Evolutionary conservation across 2,888 invertebrate species (phyloP), one percentile per base, ranked within the genome.

Genomic region (Callimorpha dominula): DNA sequence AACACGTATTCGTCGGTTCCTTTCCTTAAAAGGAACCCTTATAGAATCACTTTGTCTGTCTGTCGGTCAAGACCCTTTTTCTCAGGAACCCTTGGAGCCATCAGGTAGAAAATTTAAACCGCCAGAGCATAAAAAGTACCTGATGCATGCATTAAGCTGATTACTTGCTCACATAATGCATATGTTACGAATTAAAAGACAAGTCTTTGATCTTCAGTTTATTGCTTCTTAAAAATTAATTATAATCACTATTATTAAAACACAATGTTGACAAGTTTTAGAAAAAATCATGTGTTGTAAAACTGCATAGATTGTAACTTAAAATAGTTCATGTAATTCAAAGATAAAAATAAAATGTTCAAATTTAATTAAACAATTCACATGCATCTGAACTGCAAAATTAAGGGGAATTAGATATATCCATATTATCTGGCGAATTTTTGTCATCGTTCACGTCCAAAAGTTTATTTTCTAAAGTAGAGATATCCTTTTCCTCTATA

Each of bases 361-460:
- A 63, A 71, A 63, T 46, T 66, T 20, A 52, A 46, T 71, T 42
- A 66, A 14, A 65, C 49, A 65, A 40, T 50, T 20, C 65, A 50
- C 40, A 9, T 15, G 50, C 20, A 62, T 31, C 40, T 5, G 12
- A 67, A 52, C 40, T 49, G 65, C 78, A 66, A 68, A 76, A 79
- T 84, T 96, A 97, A 71, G 97, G 97, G 74, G 97, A 97, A 92
- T 97, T 97, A 20, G 97, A 97, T 91, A 97, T 97, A 90, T 97
- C 97, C 97, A 97, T 97, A 88, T 97, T 97, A 90, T 97, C 97
- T 2, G 97, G 96, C 17, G 97, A 97, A 81, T 95, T 93, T 78
- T 96, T 96, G 82, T 97, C 97, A 75, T 97, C 96, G 60, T 86
- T 88, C 68, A 93, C 84, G 67, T 94, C 93, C 17, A 90, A 87